Evolutionary conservation across 2,797 vertebrate genomes (phyloP).

Genomic region (Platyrinchus mystaceus): DNA sequence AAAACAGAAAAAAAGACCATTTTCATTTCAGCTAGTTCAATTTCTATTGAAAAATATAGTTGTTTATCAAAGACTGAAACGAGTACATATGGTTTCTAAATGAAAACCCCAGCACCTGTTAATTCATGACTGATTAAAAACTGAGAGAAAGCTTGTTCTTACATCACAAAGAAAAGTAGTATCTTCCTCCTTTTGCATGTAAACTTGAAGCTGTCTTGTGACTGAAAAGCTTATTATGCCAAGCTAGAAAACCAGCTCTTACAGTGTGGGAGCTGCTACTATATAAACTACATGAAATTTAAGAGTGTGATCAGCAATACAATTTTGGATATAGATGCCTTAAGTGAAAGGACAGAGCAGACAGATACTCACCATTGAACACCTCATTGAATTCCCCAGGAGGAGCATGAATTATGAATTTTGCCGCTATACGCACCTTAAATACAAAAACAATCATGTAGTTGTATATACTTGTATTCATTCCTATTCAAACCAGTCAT

Average conservation of each 20-base stretch:
- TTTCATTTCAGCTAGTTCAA: background rate
- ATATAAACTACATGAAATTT: background rate
- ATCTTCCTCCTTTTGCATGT: background rate
- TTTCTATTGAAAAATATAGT: background rate
- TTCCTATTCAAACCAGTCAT: background rate
- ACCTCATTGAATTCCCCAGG: slow-evolving; percentile 98
- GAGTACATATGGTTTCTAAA: background rate
- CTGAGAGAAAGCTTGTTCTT: background rate
- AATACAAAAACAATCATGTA: slow-evolving; percentile 55
- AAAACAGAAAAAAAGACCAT: too few species aligned
- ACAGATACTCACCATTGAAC: slow-evolving; percentile 88
- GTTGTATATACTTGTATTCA: background rate
- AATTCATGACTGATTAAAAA: background rate
- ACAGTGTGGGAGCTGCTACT: background rate
- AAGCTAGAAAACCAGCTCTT: background rate
- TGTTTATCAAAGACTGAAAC: background rate
- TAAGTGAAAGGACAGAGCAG: background rate
- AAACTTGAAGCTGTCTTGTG: background rate
- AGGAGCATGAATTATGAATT: slow-evolving; percentile 94
- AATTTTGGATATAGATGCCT: background rate
- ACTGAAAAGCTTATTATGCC: background rate
- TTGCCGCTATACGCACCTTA: slow-evolving; percentile 94
- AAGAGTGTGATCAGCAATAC: background rate
- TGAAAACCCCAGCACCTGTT: background rate
- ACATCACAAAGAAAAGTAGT: background rate